Base-by-base conservation (phyloP, 2,797 vertebrate genomes). In the Poecilia wingei region DNA sequence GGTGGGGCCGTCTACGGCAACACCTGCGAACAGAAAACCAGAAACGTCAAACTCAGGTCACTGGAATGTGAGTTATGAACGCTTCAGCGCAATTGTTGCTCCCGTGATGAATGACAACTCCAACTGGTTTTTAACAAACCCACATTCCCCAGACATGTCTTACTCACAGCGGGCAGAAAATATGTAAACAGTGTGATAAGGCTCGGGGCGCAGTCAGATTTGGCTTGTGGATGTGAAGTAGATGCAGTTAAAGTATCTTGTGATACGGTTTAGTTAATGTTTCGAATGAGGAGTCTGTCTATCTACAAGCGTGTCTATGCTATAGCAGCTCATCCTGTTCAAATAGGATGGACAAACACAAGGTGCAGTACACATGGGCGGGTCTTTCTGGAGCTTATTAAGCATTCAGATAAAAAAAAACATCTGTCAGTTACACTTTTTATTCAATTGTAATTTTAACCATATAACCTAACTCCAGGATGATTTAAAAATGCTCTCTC, bases 1-100 rank as follows among this genome's bases (percentile, higher is more conserved):
- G 78, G 93, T 95, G 10, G 95, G 95, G 61, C 96, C 96, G 72
- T 99, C 98, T 53, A 99, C 96, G 12, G 98, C 98, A 78, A 99
- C 79, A 84, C 98, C 98, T 99, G 88, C 20, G 64, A 57, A 68
- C 31, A 79, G 36, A 51, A 43, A 46, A 49, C 47, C 69, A 66
- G 33, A 25, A 16, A 43, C 20, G 1, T 39, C 16, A 13, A 28
- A 70, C 31, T 57, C 31, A 75, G 3, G 3, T 13, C 33, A n/a
- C 16, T 25, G 20, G 20, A 16, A n/a, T 72, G 25, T 47, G 13
- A 43, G 4, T 18, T 76, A 16, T 14, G 49, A n/a, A 41, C 71
- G 39, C 4, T 39, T 41, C 20, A 25, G 68, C 57, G 59, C 59
- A 66, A 46, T 8, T 46, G 6, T 25, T 43, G 13, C 9, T 69